Evolutionary conservation across 2,113 vertebrate species (phyloP), one percentile per base, ranked within the genome.

Genomic region (Diphyllodes magnificus): DNA sequence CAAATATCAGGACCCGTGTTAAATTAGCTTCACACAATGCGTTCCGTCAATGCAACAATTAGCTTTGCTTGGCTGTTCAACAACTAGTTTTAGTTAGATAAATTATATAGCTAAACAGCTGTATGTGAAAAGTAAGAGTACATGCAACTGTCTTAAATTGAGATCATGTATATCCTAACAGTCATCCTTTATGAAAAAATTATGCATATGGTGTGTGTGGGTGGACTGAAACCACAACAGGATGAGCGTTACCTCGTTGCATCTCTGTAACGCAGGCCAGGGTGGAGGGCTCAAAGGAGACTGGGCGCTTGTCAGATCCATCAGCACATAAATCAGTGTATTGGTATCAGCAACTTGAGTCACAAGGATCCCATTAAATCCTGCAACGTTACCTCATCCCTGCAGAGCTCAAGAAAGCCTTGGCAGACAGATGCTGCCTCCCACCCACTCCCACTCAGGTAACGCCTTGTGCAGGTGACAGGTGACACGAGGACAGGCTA

Each of bases 121-220:
- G 10, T 7, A 66, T 2, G 25, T 37, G 73, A 89, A 93, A 94
- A 96, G 40, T 5, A 27, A 47, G 47, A 69, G 11, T 42, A 63
- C 0, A 0, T 25, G n/a, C 17, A 66, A 76, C n/a, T 24, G 8
- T 9, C 90, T 85, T 47, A 11, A 68, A 33, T 10, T 61, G 66
- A 53, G 71, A 76, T 40, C 8, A 13, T 3, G 24, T 6, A 51
- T 10, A 85, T 45, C 61, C 53, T 0, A 0, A 76, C 49, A 82
- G 22, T 8, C 49, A 56, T 35, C 40, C 57, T 57, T 49, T 40
- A 80, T 33, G 37, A 66, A 82, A 79, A 51, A 80, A 53, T 35
- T 19, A 61, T 39, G 54, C 91, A 86, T 91, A 78, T 93, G 91
- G 89, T 63, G 85, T 1, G 8, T 33, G 96, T 85, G 95, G 88